phyloP scores from a whole-genome alignment of 64 coral and sea anemone species.

The Cladopsammia gracilis region DNA sequence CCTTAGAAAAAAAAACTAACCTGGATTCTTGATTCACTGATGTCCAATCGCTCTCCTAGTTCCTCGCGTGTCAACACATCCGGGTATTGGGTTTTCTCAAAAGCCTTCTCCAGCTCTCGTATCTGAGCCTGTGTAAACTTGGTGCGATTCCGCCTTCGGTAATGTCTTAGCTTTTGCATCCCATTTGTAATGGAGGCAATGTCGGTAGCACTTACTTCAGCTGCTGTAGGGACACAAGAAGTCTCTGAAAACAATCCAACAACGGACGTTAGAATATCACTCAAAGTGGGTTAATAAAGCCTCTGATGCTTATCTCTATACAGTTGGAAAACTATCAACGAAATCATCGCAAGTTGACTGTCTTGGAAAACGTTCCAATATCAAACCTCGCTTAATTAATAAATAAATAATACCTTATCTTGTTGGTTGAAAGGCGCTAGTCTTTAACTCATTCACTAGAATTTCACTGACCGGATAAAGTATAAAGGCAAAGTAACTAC shows the following conservation, averaged over 20 bases:
- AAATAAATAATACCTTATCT: too few species aligned
- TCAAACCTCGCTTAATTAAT: too few species aligned
- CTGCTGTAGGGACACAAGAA: not conserved
- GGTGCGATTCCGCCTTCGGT: constrained; percentile 91
- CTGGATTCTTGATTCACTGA: constrained; percentile 97
- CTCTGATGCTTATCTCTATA: too few species aligned
- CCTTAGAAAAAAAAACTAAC: constrained; percentile 33
- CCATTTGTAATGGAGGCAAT: constrained; percentile 33
- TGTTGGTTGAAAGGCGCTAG: too few species aligned
- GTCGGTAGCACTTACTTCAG: constrained; percentile 25
- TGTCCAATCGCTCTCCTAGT: constrained; percentile 80
- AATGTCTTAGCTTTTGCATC: constrained; percentile 64
- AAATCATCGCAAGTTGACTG: too few species aligned
- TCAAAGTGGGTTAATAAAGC: too few species aligned
- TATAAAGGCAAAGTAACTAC: too few species aligned
- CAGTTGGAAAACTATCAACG: too few species aligned
- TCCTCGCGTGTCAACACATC: constrained; percentile 92
- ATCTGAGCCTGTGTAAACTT: constrained; percentile 93
- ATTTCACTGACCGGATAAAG: too few species aligned
- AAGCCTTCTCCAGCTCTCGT: constrained; percentile 89
- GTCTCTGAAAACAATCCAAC: constrained; percentile 5
- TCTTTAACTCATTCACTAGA: too few species aligned
- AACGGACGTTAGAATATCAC: not conserved
- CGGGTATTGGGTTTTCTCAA: constrained; percentile 87
- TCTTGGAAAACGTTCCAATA: too few species aligned